A percentile compares a stretch with the other conserved stretches of the same genome.
phyloP scores from a whole-genome alignment of 1,140 invertebrate species.

The Ridgeia piscesae region DNA sequence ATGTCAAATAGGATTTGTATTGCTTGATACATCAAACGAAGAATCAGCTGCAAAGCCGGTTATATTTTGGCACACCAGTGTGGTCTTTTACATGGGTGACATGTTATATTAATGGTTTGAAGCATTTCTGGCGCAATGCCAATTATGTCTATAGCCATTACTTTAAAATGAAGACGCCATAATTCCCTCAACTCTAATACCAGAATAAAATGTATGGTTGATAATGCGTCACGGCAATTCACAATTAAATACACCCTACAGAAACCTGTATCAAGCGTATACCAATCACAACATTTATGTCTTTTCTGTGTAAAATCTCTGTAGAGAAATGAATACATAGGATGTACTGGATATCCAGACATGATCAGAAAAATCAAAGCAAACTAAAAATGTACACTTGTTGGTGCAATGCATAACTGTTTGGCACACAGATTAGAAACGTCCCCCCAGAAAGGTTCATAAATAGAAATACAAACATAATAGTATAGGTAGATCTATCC shows the following conservation, averaged over 20 bases:
- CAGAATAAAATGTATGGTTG: not conserved
- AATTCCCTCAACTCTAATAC: not conserved
- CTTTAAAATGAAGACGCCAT: not conserved
- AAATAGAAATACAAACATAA: too few species aligned
- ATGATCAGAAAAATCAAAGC: not conserved
- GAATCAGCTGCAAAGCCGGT: not conserved
- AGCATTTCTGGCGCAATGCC: not conserved
- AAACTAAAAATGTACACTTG: not conserved
- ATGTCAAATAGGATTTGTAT: not conserved
- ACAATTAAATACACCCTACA: not conserved
- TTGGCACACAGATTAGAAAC: not conserved
- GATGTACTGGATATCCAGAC: not conserved
- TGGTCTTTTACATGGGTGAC: not conserved
- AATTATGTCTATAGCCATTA: not conserved
- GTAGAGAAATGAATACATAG: not conserved
- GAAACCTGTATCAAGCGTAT: not conserved
- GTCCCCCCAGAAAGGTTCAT: not conserved
- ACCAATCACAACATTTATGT: not conserved
- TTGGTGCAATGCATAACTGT: not conserved
- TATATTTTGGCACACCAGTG: not conserved
- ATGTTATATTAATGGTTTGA: not conserved
- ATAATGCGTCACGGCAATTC: not conserved
- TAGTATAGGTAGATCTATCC: too few species aligned
- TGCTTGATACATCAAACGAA: not conserved
- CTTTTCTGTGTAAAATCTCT: not conserved